Base-by-base conservation (phyloP, 2,113 vertebrate species). In the Mormyrus iriodes region DNA sequence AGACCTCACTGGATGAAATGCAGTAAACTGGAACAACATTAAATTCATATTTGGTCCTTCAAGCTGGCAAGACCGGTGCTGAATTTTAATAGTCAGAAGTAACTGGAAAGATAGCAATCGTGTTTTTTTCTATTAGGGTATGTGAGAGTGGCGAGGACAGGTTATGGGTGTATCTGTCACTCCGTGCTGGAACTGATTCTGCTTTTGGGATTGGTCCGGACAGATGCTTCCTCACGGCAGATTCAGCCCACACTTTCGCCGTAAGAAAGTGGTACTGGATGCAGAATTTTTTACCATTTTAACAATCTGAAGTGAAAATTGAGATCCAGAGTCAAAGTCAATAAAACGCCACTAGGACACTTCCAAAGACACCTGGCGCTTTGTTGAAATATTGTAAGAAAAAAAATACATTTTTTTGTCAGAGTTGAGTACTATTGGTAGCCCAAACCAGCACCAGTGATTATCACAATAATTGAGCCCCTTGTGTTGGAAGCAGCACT, bases 121-220 rank as follows among this genome's bases (percentile, higher is more conserved):
- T 39, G 35, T 35, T 89, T n/a, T 39, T 55, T 76, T 53, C 51
- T 82, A 88, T 88, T 0, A 49, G 86, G 89, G 89, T 44, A 89
- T 89, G 4, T 91, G 82, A 88, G 89, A 85, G 88, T 87, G 91
- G 90, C 53, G 90, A 91, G 88, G 21, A 86, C 90, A 92, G 92
- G 94, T 95, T 93, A 94, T 85, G 86, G 51, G 90, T 51, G 91
- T 92, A 93, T 94, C 92, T 94, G 92, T 88, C 93, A 85, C 88
- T 58, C 82, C 86, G 55, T 79, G 85, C 84, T 89, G 24, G 52
- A 84, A 13, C 8, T 17, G 44, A 4, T 61, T 39, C 42, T 13
- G 42, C 39, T 88, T 24, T 48, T 10, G 0, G 55, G 21, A 15
- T 49, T 27, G 31, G n/a, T 35, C 65, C 27, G 13, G 27, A 35